phyloP scores from a whole-genome alignment of 2,888 invertebrate genomes.

The Pheosia gnoma region DNA sequence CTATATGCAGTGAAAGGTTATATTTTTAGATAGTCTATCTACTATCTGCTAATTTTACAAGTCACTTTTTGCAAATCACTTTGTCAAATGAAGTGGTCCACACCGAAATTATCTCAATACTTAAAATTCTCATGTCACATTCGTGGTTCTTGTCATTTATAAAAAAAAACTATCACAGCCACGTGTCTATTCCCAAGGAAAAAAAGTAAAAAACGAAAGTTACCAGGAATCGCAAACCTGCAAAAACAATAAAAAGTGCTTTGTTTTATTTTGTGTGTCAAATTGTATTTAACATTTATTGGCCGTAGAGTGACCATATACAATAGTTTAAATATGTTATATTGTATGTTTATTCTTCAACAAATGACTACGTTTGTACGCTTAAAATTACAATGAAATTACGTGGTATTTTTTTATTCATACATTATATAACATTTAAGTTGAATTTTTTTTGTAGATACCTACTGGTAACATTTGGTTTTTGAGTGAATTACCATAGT shows the following conservation, averaged over 20 bases:
- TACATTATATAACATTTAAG: too few species aligned
- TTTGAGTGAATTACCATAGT: too few species aligned
- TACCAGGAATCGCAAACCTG: slow-evolving; percentile 30
- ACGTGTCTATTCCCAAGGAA: slow-evolving; percentile 20
- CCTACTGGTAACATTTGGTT: too few species aligned
- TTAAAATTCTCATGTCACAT: slow-evolving; percentile 1
- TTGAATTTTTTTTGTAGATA: too few species aligned
- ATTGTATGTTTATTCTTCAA: slow-evolving; percentile 4
- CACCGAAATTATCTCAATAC: background rate
- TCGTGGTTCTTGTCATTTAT: background rate
- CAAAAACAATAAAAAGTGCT: slow-evolving; percentile 13
- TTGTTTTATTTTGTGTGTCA: slow-evolving; percentile 14
- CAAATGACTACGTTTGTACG: too few species aligned
- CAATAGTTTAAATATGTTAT: slow-evolving; percentile 18
- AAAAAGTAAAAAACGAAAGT: slow-evolving; percentile 30
- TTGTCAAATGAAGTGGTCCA: background rate
- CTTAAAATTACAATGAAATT: too few species aligned
- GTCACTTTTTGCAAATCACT: background rate
- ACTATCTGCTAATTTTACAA: background rate
- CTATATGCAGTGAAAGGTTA: too few species aligned
- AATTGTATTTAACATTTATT: slow-evolving; percentile 25
- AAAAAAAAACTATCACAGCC: slow-evolving; percentile 6
- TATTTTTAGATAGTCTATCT: too few species aligned
- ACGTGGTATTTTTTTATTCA: too few species aligned
- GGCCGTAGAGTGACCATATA: slow-evolving; percentile 31